Conservation (phyloP, 2,888 invertebrate genomes). For the Aleiodes alternator region DNA sequence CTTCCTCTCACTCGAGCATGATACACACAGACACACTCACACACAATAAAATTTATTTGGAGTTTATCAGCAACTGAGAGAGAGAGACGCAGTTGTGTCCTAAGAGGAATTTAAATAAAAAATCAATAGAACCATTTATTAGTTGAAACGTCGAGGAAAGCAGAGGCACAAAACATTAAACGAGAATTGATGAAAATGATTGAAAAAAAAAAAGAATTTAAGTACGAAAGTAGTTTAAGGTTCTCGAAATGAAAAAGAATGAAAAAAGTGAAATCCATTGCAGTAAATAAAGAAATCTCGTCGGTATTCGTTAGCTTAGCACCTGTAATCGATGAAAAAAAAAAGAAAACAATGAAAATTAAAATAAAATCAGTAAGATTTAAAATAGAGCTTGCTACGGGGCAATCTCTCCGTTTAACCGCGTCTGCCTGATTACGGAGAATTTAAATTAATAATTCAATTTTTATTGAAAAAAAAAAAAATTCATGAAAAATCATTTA, state of each 20-base stretch:
- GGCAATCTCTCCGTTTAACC: slow-evolving; percentile 52
- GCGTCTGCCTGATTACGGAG: slow-evolving; percentile 38
- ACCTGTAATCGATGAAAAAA: slow-evolving; percentile 56
- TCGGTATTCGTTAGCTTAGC: slow-evolving; percentile 59
- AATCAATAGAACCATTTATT: background rate
- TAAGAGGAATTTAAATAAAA: background rate
- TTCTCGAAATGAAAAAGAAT: slow-evolving; percentile 47
- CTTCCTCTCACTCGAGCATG: slow-evolving; percentile 23
- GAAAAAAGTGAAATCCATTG: slow-evolving; percentile 50
- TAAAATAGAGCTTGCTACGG: slow-evolving; percentile 55
- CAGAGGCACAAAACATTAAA: slow-evolving; percentile 40
- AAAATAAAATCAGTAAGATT: slow-evolving; percentile 18
- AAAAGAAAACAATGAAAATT: slow-evolving; percentile 22
- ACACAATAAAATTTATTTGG: slow-evolving; percentile 31
- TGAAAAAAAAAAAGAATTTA: slow-evolving; percentile 20
- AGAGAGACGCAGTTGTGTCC: slow-evolving; percentile 26
- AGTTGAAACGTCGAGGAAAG: slow-evolving; percentile 19
- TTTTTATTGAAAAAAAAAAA: slow-evolving; percentile 6
- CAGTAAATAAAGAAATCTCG: slow-evolving; percentile 58
- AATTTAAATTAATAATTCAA: slow-evolving; percentile 20
- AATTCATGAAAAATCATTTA: slow-evolving; percentile 28
- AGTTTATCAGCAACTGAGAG: slow-evolving; percentile 13
- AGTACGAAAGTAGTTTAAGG: slow-evolving; percentile 52
- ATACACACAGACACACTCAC: slow-evolving; percentile 3
- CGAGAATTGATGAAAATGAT: slow-evolving; percentile 45